Base-by-base conservation (phyloP, 2,113 vertebrate genomes). In the Grantiella picta region DNA sequence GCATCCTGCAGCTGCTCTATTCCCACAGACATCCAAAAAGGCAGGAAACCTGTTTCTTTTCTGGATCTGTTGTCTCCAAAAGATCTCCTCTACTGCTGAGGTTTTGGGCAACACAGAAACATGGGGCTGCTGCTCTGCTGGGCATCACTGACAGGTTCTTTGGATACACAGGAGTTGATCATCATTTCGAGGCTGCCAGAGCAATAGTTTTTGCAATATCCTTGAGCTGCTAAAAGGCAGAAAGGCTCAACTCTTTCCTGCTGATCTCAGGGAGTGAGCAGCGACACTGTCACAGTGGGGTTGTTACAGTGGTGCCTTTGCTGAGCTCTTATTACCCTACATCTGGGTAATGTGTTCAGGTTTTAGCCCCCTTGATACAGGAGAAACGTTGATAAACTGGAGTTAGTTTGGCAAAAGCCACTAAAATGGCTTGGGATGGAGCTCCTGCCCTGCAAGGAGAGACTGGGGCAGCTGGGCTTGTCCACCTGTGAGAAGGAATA, bases 1-100 rank as follows among this genome's bases (percentile, higher is more conserved):
- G 9, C 50, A 61, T n/a, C 28, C 45, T 36, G 45, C 21, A 38
- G 9, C 42, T 86, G 29, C 47, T 82, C 23, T 12, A 1, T 84
- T 84, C 53, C 56, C 1, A 2, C 0, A 35, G 40, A 15, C 5
- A 16, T 31, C 54, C 38, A 54, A 28, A 65, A 13, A 59, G 9
- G 3, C 1, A 2, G 54, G 7, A 63, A 86, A 42, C 3, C 2
- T 0, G 0, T 8, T 61, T 49, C 5, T 77, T 79, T 68, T 38
- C 36, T 5, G 3, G 5, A 76, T 31, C 20, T 61, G 11, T n/a
- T 57, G 2, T 57, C 35, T 59, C 54, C 19, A 66, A 73, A 84
- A 78, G n/a, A 15, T 5, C 8, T 91, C 6, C 31, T 71, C 33
- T 36, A 36, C n/a, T 9, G 5, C 33, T 44, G 66, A 80, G 47